phyloP scores from a whole-genome alignment of 2,797 vertebrate genomes.

The Coreius guichenoti region DNA sequence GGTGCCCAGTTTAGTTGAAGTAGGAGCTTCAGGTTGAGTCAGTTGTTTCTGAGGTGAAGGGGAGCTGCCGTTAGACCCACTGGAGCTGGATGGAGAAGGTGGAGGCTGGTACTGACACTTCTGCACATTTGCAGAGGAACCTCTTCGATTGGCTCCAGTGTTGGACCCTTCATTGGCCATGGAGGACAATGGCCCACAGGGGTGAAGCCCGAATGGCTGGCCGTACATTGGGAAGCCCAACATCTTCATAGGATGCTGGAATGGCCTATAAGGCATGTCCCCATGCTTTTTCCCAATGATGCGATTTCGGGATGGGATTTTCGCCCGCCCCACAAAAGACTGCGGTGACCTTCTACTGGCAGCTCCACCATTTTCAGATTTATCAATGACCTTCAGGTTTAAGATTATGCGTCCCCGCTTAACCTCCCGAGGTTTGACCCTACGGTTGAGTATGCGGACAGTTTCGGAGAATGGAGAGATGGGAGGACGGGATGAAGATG shows the following conservation, averaged over 20 bases:
- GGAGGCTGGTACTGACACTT: conserved; percentile 67
- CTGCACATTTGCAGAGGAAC: conserved; percentile 46
- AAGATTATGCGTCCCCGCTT: conserved; percentile 96
- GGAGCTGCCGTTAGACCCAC: conserved; percentile 68
- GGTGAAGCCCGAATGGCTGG: conserved; percentile 80
- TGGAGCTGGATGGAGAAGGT: conserved; percentile 74
- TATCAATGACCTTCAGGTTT: conserved; percentile 97
- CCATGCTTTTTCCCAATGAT: conserved; percentile 96
- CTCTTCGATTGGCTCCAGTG: conserved; percentile 46
- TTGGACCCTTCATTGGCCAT: conserved; percentile 57
- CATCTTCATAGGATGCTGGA: conserved; percentile 95
- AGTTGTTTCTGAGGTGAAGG: conserved; percentile 52
- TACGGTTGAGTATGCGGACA: conserved; percentile 96
- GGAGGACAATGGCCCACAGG: conserved; percentile 66
- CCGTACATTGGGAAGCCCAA: conserved; percentile 91
- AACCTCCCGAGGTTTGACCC: conserved; percentile 94
- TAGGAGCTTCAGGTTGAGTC: conserved; percentile 49
- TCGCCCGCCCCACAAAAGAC: conserved; percentile 80
- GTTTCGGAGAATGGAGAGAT: conserved; percentile 96
- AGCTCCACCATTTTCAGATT: conserved; percentile 73
- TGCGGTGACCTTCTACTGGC: conserved; percentile 63
- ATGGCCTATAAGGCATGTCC: conserved; percentile 92
- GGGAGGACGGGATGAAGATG: conserved; percentile 80
- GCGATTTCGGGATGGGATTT: conserved; percentile 93
- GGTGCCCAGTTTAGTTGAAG: conserved; percentile 58